phyloP scores from a whole-genome alignment of 2,888 invertebrate genomes.

The Aphodius sticticus region DNA sequence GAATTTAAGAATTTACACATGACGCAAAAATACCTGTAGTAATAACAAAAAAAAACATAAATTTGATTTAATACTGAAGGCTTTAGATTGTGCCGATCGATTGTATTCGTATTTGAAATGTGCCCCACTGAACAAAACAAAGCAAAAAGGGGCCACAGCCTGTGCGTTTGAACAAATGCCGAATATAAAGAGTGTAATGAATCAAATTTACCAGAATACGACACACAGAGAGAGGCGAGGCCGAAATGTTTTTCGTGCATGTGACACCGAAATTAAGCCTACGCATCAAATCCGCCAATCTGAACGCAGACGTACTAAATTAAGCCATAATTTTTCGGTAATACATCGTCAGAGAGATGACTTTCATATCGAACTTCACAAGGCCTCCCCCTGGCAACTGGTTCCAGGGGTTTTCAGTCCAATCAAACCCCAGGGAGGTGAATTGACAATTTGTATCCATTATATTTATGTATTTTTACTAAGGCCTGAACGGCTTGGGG shows the following conservation, averaged over 20 bases:
- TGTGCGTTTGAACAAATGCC: neutral
- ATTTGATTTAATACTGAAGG: neutral
- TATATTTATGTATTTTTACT: conserved; percentile 59
- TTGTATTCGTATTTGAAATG: neutral
- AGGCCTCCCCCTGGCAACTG: conserved; percentile 31
- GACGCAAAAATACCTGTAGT: neutral
- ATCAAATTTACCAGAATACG: conserved; percentile 4
- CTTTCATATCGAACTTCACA: conserved; percentile 46
- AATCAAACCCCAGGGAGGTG: conserved; percentile 56
- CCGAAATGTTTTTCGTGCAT: neutral
- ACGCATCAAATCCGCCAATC: conserved; percentile 11
- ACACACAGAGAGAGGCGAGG: neutral
- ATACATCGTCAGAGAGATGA: conserved; percentile 47
- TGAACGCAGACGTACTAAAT: conserved; percentile 30
- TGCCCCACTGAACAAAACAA: neutral
- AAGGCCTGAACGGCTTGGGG: conserved; percentile 44
- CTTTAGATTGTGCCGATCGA: neutral
- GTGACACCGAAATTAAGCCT: neutral
- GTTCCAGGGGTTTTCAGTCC: conserved; percentile 51
- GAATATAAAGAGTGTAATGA: conserved; percentile 4
- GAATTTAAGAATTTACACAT: neutral
- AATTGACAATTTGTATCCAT: conserved; percentile 59
- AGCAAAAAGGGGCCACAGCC: conserved; percentile 4
- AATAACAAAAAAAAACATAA: neutral
- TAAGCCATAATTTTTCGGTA: conserved; percentile 51